Evolutionary conservation across 2,888 invertebrate genomes (phyloP), one percentile per base, ranked within the genome.

Genomic region (Sympetrum striolatum): DNA sequence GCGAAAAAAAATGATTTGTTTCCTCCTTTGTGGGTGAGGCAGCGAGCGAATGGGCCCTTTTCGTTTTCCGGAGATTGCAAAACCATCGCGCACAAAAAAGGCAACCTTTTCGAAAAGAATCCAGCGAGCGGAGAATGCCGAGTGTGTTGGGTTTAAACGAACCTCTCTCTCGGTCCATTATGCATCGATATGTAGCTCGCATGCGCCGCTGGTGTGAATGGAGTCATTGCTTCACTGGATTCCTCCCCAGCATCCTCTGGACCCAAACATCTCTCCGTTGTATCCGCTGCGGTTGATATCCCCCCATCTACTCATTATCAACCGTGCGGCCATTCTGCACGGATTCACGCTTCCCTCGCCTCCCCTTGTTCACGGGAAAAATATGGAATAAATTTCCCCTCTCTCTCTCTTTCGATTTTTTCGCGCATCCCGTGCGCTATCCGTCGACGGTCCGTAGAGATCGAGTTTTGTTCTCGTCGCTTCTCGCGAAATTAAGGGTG

Each of bases 111-210:
- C 22, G 60, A 60, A 58, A 82, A 58, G 58, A 53, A 82, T 31
- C 31, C 39, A 37, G 64, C 18, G 73, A 25, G 73, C 73, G 73
- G 60, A 25, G 37, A 18, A 31, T 60, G 60, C n/a, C 37, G 60
- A 60, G 60, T 58, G 86, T 86, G 86, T 60, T 37, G 64, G n/a
- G 60, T 86, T 86, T 86, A 37, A 60, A 60, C 82, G 58, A 35
- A 60, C 37, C 86, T 60, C 86, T 60, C 37, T 58, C 39, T 58
- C 86, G 60, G 58, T 86, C 86, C 86, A 86, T 86, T 86, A 86
- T 86, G 64, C 86, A 86, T 86, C 86, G 86, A 86, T 86, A 86
- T 86, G 86, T 58, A 60, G 60, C 86, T 86, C 86, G 86, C 37
- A 60, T 86, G 35, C 64, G 86, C 60, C 60, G 86, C 25, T 31